Evolutionary conservation across 2,113 vertebrate species (phyloP).

Genomic region (Callaeas wilsoni): DNA sequence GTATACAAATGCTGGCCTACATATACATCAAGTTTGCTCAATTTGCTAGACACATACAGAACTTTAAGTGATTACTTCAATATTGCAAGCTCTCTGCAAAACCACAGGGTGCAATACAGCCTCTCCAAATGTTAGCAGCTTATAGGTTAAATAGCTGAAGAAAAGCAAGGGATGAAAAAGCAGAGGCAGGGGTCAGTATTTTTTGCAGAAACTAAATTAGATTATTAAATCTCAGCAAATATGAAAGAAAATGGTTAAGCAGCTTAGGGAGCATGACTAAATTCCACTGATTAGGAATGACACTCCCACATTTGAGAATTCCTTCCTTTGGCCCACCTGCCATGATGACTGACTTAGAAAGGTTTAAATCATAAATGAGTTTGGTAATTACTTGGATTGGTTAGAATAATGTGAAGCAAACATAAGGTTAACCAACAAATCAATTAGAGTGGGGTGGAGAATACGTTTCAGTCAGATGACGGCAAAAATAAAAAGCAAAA

Average conservation of each 20-base stretch:
- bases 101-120: neutral
- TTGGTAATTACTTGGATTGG: conserved; percentile 17
- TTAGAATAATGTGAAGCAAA: neutral
- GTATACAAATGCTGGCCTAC: neutral
- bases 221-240: conserved; percentile 6
- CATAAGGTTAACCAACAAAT: neutral
- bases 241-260: conserved; percentile 12
- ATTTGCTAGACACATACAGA: neutral
- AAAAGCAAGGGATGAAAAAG: neutral
- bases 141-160: neutral
- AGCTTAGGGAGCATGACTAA: neutral
- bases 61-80: neutral
- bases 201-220: neutral
- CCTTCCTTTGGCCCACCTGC: conserved; percentile 17
- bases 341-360: conserved; percentile 18
- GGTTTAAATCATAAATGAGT: conserved; percentile 3
- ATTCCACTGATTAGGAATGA: neutral
- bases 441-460: neutral
- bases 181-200: neutral
- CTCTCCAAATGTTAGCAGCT: neutral
- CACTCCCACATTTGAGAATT: conserved; percentile 12
- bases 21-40: neutral
- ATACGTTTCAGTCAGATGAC: neutral
- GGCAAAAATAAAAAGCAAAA: neutral
- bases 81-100: neutral